phyloP scores from a whole-genome alignment of 2,113 vertebrate genomes.

The Todiramphus chloris region DNA sequence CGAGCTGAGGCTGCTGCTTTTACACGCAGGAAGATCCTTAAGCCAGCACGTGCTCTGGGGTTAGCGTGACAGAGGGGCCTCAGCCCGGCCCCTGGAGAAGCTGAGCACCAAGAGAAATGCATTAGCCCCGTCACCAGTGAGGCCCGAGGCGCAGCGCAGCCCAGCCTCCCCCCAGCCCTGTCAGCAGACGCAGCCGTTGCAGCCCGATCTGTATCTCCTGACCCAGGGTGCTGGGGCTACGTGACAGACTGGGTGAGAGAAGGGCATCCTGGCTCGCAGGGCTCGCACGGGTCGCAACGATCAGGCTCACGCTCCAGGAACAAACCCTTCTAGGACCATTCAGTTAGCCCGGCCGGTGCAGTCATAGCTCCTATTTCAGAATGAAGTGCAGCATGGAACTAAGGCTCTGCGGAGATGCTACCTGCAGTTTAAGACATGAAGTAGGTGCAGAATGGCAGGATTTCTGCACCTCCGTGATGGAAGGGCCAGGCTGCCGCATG shows the following conservation, averaged over 20 bases:
- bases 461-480: background rate
- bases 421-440: accelerated
- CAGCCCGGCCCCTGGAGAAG: accelerated
- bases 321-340: background rate
- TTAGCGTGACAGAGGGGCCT: background rate
- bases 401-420: background rate
- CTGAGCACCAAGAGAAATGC: background rate
- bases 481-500: background rate
- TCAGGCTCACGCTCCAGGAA: accelerated
- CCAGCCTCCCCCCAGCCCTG: background rate
- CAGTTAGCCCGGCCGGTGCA: background rate
- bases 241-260: background rate
- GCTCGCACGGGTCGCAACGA: accelerated
- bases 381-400: background rate
- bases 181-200: background rate
- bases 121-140: accelerated
- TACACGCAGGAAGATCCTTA: accelerated
- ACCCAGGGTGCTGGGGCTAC: background rate
- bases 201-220: background rate
- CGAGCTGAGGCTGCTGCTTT: background rate
- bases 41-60: background rate
- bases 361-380: background rate
- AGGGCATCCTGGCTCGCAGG: background rate
- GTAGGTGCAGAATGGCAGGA: background rate
- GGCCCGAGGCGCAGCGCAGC: background rate